Evolutionary conservation across 2,888 invertebrate species (phyloP).

Genomic region (Eupithecia subumbrata): DNA sequence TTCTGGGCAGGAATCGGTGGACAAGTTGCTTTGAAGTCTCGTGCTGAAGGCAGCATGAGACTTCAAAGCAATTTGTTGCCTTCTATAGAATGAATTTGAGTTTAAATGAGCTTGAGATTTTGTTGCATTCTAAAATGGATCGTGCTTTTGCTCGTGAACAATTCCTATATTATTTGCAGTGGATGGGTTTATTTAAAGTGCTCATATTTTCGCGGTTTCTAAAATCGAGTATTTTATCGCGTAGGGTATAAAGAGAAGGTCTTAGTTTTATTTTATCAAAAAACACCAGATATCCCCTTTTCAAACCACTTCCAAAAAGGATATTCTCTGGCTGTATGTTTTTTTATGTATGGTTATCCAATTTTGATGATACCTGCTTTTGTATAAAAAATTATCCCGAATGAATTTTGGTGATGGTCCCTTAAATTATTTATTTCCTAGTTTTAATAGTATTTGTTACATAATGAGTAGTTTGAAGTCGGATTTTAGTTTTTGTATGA

Average conservation of each 20-base stretch:
- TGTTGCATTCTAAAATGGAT: not conserved
- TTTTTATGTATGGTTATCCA: not conserved
- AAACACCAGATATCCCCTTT: not conserved
- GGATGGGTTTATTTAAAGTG: not conserved
- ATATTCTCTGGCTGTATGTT: not conserved
- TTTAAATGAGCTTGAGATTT: not conserved
- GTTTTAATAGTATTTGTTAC: not conserved
- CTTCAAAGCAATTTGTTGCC: no score
- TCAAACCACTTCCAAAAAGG: not conserved
- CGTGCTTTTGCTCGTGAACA: not conserved
- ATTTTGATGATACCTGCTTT: not conserved
- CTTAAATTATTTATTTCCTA: not conserved
- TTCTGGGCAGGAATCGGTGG: conserved; percentile 7
- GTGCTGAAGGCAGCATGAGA: not conserved
- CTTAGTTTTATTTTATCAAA: not conserved
- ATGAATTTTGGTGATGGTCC: not conserved
- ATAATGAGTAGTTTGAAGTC: not conserved
- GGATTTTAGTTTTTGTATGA: not conserved
- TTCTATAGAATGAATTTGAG: no score
- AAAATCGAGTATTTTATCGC: not conserved
- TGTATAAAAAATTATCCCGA: not conserved
- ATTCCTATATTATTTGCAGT: not conserved
- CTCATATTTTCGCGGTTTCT: no score
- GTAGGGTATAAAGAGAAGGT: not conserved
- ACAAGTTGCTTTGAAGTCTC: conserved; percentile 25